Evolutionary conservation across 2,113 vertebrate species (phyloP).

Genomic region (Hippocampus zosterae): DNA sequence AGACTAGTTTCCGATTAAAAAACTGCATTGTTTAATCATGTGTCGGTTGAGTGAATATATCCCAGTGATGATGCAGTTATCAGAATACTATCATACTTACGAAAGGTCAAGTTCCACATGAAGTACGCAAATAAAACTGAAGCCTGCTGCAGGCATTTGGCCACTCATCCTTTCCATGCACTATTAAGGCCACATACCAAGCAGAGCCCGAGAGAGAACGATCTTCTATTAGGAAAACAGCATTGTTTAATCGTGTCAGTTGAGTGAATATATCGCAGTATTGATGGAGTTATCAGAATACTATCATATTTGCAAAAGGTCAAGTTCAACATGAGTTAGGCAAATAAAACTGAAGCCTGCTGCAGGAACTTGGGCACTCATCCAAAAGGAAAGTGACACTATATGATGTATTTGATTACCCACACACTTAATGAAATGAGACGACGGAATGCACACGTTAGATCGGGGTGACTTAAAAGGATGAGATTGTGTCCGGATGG

Average conservation of each 20-base stretch:
- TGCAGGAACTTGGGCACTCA: slow-evolving; percentile 26
- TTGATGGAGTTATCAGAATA: slow-evolving; percentile 43
- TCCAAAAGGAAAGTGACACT: slow-evolving; percentile 46
- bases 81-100: slow-evolving; percentile 31
- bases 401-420: slow-evolving; percentile 26
- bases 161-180: slow-evolving; percentile 17
- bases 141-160: slow-evolving; percentile 19
- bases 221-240: slow-evolving; percentile 18
- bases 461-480: neutral
- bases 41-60: slow-evolving; percentile 21
- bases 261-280: slow-evolving; percentile 21
- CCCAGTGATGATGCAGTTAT: slow-evolving; percentile 36
- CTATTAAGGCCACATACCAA: slow-evolving; percentile 27
- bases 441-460: slow-evolving; percentile 25
- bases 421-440: slow-evolving; percentile 53
- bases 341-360: slow-evolving; percentile 28
- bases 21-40: slow-evolving; percentile 30
- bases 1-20: neutral
- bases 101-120: slow-evolving; percentile 38
- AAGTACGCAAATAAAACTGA: slow-evolving; percentile 31
- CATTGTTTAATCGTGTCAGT: slow-evolving; percentile 22
- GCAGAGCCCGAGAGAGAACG: neutral
- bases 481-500: neutral
- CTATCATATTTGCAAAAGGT: slow-evolving; percentile 39
- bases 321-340: slow-evolving; percentile 26